phyloP scores from a whole-genome alignment of 2,113 vertebrate genomes.

The Hippoglossus stenolepis region DNA sequence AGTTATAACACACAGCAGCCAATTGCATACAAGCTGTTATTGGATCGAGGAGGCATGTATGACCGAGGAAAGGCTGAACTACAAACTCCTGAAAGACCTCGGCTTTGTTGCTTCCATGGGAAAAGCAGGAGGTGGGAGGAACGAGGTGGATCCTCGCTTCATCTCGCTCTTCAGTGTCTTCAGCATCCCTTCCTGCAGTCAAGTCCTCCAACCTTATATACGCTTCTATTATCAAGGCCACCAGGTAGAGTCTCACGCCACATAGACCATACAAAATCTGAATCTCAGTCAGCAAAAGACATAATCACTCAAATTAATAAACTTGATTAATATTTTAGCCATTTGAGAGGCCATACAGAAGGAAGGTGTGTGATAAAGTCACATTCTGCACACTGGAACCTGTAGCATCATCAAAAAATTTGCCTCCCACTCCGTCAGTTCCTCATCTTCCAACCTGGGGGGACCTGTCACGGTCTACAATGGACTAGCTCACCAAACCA shows the following conservation, averaged over 20 bases:
- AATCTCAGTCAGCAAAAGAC: neutral
- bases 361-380: conserved; percentile 83
- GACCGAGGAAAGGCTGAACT: conserved; percentile 91
- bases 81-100: conserved; percentile 91
- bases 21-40: conserved; percentile 93
- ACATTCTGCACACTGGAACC: conserved; percentile 89
- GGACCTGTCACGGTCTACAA: conserved; percentile 93
- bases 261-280: neutral
- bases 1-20: conserved; percentile 97
- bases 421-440: conserved; percentile 97
- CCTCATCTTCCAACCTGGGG: conserved; percentile 96
- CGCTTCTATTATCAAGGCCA: conserved; percentile 93
- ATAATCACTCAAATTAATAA: neutral
- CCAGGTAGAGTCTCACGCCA: too few species aligned
- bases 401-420: conserved; percentile 87
- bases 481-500: conserved; percentile 88
- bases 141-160: conserved; percentile 93
- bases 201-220: conserved; percentile 95
- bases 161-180: conserved; percentile 94
- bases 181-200: conserved; percentile 89
- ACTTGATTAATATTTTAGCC: conserved; percentile 71
- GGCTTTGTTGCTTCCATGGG: conserved; percentile 96
- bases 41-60: conserved; percentile 92
- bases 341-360: conserved; percentile 84
- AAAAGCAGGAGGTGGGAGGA: conserved; percentile 95